Evolutionary conservation across 2,113 vertebrate genomes (phyloP), one percentile per base, ranked within the genome.

Genomic region (Dasyprocta punctata): DNA sequence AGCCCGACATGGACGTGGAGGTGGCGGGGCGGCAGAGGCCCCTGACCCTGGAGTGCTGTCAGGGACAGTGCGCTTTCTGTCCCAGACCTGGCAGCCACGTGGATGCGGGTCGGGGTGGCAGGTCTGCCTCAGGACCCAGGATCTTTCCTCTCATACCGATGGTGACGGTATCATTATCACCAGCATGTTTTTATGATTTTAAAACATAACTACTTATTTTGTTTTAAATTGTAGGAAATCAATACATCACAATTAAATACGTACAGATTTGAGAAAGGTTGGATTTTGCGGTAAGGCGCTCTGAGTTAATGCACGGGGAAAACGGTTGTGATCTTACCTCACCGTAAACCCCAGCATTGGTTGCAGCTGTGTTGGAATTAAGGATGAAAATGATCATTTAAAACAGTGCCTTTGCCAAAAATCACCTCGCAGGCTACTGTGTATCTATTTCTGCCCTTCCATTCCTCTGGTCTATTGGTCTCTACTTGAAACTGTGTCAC

Each of bases 21-120:
- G 12, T 14, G 13, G 47, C 9, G 8, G 67, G 47, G 26, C 7
- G 49, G 13, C 0, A 9, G 11, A 33, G 58, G 6, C 61, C 44
- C 28, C 75, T 4, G 28, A 4, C 14, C 75, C 78, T 24, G 4
- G 30, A 81, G 17, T 3, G 52, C 54, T 38, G 4, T 26, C 73
- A 14, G 24, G 80, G 22, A 7, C 22, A 2, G 30, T 30, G 2
- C 4, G 0, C 8, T 10, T 5, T 2, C 24, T 1, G 7, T 8
- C 30, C n/a, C 14, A 0, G 3, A 24, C 60, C 54, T 3, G 2
- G 67, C 11, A 5, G 7, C 5, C 30, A 24, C 0, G 3, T 0
- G 1, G 61, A 16, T 2, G 0, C 0, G 12, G 14, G 11, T 17
- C 22, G 0, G 4, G 20, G 4, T 12, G 22, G 0, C 1, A 0